Percentiles rank a stretch among this genome's conserved stretches.
phyloP scores from a whole-genome alignment of 2,888 invertebrate species.

The Xanthorhoe designata region DNA sequence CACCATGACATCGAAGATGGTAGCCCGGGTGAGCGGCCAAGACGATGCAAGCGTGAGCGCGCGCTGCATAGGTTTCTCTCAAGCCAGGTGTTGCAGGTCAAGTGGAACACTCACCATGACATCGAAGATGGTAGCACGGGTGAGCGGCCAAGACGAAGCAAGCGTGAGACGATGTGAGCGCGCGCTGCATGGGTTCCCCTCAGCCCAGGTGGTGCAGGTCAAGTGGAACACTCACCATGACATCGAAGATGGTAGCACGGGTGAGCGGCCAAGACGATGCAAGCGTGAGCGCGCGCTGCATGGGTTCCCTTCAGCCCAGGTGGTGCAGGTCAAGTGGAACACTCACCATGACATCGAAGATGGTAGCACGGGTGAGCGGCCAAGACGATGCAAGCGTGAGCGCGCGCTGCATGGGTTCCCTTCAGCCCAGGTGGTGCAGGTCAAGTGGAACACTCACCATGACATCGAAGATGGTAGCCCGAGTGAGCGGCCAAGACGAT shows the following conservation, averaged over 20 bases:
- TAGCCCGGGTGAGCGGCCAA: slow-evolving; percentile 97
- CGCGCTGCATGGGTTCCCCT: no score
- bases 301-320: no score
- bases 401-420: slow-evolving; percentile 97
- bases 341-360: slow-evolving; percentile 96
- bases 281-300: slow-evolving; percentile 96
- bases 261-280: slow-evolving; percentile 97
- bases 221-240: slow-evolving; percentile 94
- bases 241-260: slow-evolving; percentile 96
- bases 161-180: slow-evolving; percentile 96
- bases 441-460: slow-evolving; percentile 87
- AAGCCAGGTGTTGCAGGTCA: no score
- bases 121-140: slow-evolving; percentile 96
- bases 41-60: slow-evolving; percentile 96
- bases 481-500: slow-evolving; percentile 96
- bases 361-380: slow-evolving; percentile 96
- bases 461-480: slow-evolving; percentile 97
- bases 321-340: not conserved
- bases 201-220: no score
- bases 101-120: slow-evolving; percentile 95
- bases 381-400: slow-evolving; percentile 96
- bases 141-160: slow-evolving; percentile 97
- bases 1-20: slow-evolving; percentile 97
- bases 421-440: not conserved
- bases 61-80: no score